phyloP scores from a whole-genome alignment of 2,797 vertebrate genomes.

The Cichlasoma orientale region DNA sequence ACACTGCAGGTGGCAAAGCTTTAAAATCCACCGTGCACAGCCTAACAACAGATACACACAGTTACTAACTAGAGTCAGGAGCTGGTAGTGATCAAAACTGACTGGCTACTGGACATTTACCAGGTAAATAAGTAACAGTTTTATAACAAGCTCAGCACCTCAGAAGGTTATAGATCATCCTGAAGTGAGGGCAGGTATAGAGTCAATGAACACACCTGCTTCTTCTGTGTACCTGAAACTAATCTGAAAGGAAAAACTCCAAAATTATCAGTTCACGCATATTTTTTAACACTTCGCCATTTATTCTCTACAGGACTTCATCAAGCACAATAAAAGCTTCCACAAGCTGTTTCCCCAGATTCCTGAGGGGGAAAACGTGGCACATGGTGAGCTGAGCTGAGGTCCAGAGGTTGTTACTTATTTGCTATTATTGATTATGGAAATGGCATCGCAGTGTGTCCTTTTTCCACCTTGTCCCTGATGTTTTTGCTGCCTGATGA shows the following conservation, averaged over 20 bases:
- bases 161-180: not conserved
- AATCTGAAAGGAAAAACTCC: not conserved
- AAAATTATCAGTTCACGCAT: not conserved
- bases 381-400: constrained; percentile 74
- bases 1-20: not conserved
- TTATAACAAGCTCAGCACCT: not conserved
- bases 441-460: constrained; percentile 20
- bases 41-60: not conserved
- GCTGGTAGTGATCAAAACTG: not conserved
- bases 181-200: not conserved
- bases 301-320: constrained; percentile 54
- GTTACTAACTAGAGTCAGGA: not conserved
- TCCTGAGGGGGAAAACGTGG: constrained; percentile 70
- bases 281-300: not conserved
- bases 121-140: not conserved
- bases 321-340: constrained; percentile 77
- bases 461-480: constrained; percentile 10
- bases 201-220: not conserved
- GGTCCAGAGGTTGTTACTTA: constrained; percentile 12
- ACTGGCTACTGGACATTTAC: not conserved
- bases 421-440: constrained; percentile 43
- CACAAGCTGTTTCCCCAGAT: constrained; percentile 83
- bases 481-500: constrained; percentile 23
- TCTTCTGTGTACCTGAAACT: not conserved
- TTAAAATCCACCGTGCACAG: not conserved